Percentiles rank a stretch among this genome's conserved stretches.
Evolutionary conservation across 2,888 invertebrate genomes (phyloP).

Genomic region (Plagiodera versicolora): DNA sequence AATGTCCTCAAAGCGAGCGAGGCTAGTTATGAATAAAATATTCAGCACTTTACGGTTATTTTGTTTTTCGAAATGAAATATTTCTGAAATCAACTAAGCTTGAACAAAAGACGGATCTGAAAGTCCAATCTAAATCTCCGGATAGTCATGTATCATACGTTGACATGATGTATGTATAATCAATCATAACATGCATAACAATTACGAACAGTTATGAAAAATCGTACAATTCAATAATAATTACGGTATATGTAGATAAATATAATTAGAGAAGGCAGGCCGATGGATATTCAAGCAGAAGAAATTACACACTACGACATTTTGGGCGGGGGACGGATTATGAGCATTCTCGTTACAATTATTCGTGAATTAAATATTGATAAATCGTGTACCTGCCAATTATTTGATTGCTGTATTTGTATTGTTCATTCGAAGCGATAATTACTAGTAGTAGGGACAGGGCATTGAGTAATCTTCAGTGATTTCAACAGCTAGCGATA

Average conservation of each 20-base stretch:
- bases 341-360: constrained; percentile 11
- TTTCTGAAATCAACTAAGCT: no score
- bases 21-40: no score
- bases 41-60: no score
- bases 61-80: no score
- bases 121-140: no score
- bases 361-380: constrained; percentile 10
- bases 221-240: constrained; percentile 17
- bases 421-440: not conserved
- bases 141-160: no score
- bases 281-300: constrained; percentile 11
- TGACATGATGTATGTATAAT: constrained; percentile 21
- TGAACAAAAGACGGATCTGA: no score
- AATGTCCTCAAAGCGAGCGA: no score
- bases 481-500: no score
- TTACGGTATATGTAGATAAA: constrained; percentile 18
- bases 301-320: constrained; percentile 14
- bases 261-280: constrained; percentile 24
- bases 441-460: not conserved
- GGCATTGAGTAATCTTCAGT: no score
- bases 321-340: constrained; percentile 12
- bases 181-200: constrained; percentile 20
- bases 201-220: constrained; percentile 20
- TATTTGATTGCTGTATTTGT: not conserved
- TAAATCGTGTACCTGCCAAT: not conserved